Conservation (phyloP, 2,797 vertebrate genomes). For the Esox masquinongy region DNA sequence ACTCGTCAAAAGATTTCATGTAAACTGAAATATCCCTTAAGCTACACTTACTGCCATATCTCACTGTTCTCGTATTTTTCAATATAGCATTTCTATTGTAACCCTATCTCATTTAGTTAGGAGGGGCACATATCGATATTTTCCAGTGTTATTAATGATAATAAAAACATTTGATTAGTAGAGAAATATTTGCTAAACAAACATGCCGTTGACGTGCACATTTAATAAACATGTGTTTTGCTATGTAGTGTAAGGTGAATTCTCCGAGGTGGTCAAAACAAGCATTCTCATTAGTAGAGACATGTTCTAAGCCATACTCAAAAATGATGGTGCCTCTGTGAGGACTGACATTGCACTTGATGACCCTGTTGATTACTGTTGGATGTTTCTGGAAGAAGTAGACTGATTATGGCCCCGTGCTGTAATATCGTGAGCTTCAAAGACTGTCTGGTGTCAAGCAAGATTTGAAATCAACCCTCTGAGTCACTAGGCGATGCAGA, state of each 20-base stretch:
- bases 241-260: constrained; percentile 9
- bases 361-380: background rate
- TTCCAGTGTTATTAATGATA: constrained; percentile 27
- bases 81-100: constrained; percentile 17
- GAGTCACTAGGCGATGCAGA: background rate
- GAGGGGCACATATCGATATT: constrained; percentile 24
- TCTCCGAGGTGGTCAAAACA: background rate
- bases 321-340: constrained; percentile 17
- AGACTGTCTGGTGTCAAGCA: background rate
- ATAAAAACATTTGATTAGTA: constrained; percentile 21
- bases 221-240: constrained; percentile 13
- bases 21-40: constrained; percentile 26
- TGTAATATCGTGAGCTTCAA: background rate
- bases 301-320: too few relatives aligned
- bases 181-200: constrained; percentile 11
- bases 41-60: constrained; percentile 41
- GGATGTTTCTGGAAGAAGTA: constrained; percentile 3
- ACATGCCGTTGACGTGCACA: constrained; percentile 11
- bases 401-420: constrained; percentile 5
- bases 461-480: background rate
- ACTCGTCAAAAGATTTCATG: background rate
- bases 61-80: constrained; percentile 22
- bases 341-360: constrained; percentile 21
- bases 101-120: constrained; percentile 13
- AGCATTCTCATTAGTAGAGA: too few relatives aligned